Evolutionary conservation across 2,888 invertebrate species (phyloP), one percentile per base, ranked within the genome.

Genomic region (Melieria omissa): DNA sequence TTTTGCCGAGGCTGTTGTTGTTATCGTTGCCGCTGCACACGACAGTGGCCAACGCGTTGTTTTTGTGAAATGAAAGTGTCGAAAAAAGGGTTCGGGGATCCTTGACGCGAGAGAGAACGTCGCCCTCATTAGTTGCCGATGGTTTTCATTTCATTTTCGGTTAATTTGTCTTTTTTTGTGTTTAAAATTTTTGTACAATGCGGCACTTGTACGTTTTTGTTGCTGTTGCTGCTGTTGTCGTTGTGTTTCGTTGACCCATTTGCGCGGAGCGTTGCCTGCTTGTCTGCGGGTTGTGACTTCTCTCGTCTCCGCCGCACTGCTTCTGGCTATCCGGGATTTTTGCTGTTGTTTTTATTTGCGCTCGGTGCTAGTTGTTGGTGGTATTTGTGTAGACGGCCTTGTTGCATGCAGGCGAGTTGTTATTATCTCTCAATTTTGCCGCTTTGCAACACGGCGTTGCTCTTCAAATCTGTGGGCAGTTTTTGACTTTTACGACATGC

Each of bases 1-100:
- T 72, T 69, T 49, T 76, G 65, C 73, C 76, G 69, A 47, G 68
- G 70, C 74, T 75, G 74, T 63, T 76, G 75, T 72, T 78, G 76
- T 75, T 76, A 76, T 44, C 8, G 44, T 75, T 76, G 77, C 46
- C 8, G 44, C 42, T 10, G 41, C 65, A 67, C 7, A 47, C 10
- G 8, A 45, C 65, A 65, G 10, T 54, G n/a, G 12, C 41, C 8
- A 49, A 12, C 5, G 41, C 44, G n/a, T 7, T 65, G 16, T 52
- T 49, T 12, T 52, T 47, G 46, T 76, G 73, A 71, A 69, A 74
- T 72, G 74, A 74, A 74, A 72, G 75, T 75, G 73, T 76, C 75
- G 73, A 73, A 75, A 72, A 75, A 71, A 74, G 16, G 61, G 61
- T 55, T 49, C 45, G 55, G 9, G 49, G 58, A 60, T 52, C 60